Base-by-base conservation (phyloP, 2,113 vertebrate species). In the Stomatorhinus ivindoensis region DNA sequence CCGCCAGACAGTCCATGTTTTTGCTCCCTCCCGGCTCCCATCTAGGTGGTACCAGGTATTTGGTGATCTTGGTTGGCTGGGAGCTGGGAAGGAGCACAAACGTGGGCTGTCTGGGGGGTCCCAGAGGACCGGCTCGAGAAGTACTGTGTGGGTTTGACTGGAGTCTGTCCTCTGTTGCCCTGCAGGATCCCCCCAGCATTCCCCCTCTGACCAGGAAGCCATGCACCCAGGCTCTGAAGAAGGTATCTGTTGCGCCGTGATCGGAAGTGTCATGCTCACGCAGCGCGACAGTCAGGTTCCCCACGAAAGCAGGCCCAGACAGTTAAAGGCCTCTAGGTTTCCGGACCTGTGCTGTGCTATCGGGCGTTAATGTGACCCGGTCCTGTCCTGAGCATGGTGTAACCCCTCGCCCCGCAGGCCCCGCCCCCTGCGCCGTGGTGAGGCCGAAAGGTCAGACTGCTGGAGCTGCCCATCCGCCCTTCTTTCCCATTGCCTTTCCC, bases 391-490 rank as follows among this genome's bases (percentile, higher is more conserved):
- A 39, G 19, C 39, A 2, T 21, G 15, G 17, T 82, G 39, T 44
- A 2, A 5, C 76, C 39, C 76, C 19, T 6, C 15, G 2, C 31
- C 44, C 44, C 13, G 24, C 84, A 84, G 82, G 46, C 24, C 4
- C 94, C 24, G 93, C 92, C 86, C 93, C 95, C 55, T 95, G 97
- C 89, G 96, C 97, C 90, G 98, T 99, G 42, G 98, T 99, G 10
- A 96, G 98, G 89, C 98, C 98, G 0, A 99, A 99, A 91, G 97
- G 97, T 84, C 97, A 99, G 94, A 98, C 98, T 89, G 95, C 97
- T 50, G 95, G 98, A 82, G 31, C 86, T 24, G 50, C 10, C 47
- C 21, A 27, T 24, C 98, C 98, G 0, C 96, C 97, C 10, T 96
- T 96, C 89, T 95, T 96, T 83, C 96, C 96, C 6, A 95, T 96